Evolutionary conservation across 2,888 invertebrate species (phyloP), one percentile per base, ranked within the genome.

Genomic region (Antitype chi): DNA sequence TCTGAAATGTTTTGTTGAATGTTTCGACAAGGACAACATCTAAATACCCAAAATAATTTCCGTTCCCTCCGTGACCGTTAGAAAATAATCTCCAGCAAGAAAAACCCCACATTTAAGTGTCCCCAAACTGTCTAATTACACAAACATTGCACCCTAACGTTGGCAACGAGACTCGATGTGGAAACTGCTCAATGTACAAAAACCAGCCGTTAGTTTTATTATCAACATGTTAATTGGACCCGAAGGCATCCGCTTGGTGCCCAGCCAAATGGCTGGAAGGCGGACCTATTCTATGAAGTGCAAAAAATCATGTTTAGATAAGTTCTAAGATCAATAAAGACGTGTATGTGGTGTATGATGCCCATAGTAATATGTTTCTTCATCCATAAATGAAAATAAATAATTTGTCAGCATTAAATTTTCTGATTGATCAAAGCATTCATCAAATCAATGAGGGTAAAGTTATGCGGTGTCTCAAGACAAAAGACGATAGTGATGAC

Each of bases 161-260:
- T 91, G 88, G 87, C 87, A 90, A 82, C 80, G 78, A 85, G 83
- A 79, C 80, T 74, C 73, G 17, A 70, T 84, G 72, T 75, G 32
- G 3, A 55, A 78, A 71, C 70, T 76, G 82, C 76, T 87, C 84
- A 75, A 86, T 75, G 75, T 78, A 80, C 82, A 88, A 85, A 86
- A 81, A 84, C 77, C 82, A 78, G 81, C 89, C 88, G 89, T 93
- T 92, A 90, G 90, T 94, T 94, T 94, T 93, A 94, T 92, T 94
- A 93, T 92, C 91, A 93, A 91, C 93, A 93, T 95, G 94, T 94
- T 95, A 95, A 95, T 95, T 95, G 94, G 91, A 90, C 90, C 90
- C 91, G 91, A 92, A 93, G 92, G 93, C 93, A 85, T 81, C 88
- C 85, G 78, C 90, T 94, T 95, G 96, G 96, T 93, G 86, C 89